phyloP scores from a whole-genome alignment of 2,113 vertebrate genomes.

The Riparia riparia region DNA sequence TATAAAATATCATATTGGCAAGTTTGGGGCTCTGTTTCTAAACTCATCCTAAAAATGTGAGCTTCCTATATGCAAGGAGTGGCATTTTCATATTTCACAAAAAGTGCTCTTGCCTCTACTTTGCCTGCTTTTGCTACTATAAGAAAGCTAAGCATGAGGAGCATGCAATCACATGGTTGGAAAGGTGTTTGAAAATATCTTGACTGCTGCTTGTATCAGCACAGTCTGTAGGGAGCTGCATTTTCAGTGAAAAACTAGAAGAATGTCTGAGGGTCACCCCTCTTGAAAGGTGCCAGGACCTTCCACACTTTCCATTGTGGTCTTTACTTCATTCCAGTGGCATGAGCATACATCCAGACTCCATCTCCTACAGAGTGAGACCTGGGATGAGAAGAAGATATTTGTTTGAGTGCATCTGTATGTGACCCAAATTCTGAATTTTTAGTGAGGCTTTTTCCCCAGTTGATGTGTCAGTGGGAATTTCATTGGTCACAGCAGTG shows the following conservation, averaged over 20 bases:
- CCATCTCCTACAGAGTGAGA: background rate
- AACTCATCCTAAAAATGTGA: background rate
- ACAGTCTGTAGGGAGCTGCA: background rate
- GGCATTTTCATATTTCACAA: background rate
- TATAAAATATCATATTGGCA: background rate
- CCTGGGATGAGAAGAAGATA: background rate
- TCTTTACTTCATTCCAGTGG: background rate
- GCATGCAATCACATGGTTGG: rapidly evolving
- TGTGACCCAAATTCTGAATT: background rate
- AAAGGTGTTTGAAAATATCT: background rate
- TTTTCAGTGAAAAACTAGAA: background rate
- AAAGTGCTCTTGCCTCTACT: background rate
- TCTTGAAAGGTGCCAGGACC: background rate
- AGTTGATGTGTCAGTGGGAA: background rate
- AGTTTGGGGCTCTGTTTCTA: background rate
- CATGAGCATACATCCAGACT: background rate
- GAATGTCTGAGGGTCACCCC: background rate
- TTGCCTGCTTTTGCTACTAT: background rate
- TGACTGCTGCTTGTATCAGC: background rate
- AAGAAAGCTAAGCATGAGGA: background rate
- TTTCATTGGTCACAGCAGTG: background rate
- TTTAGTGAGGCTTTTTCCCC: background rate
- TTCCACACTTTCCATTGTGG: rapidly evolving
- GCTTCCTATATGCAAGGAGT: background rate
- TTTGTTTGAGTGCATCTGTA: background rate